Conservation (phyloP, 2,113 vertebrate genomes). For the Gobio gobio region DNA sequence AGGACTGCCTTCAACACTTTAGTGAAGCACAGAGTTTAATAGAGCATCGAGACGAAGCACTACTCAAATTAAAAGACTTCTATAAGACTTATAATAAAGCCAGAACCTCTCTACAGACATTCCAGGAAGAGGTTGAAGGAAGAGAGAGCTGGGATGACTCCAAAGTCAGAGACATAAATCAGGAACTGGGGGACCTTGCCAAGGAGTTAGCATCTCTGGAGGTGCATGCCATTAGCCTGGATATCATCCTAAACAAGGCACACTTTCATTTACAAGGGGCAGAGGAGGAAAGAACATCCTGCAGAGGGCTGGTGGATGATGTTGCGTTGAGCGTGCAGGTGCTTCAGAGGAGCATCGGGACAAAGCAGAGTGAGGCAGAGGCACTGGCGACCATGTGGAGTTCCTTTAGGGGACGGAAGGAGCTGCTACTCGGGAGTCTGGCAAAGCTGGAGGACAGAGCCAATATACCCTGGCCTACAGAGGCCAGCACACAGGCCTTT, state of each 20-base stretch:
- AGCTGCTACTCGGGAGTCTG: slow-evolving; percentile 84
- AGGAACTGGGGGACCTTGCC: slow-evolving; percentile 73
- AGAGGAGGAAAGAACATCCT: slow-evolving; percentile 81
- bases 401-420: slow-evolving; percentile 84
- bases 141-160: slow-evolving; percentile 82
- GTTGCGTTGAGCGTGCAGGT: slow-evolving; percentile 80
- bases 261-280: slow-evolving; percentile 81
- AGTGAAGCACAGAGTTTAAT: slow-evolving; percentile 83
- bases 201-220: slow-evolving; percentile 80
- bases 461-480: slow-evolving; percentile 77
- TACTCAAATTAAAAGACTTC: slow-evolving; percentile 79
- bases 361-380: slow-evolving; percentile 92
- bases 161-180: slow-evolving; percentile 81
- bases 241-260: slow-evolving; percentile 85
- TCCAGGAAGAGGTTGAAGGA: slow-evolving; percentile 82
- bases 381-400: slow-evolving; percentile 79
- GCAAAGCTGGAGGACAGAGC: slow-evolving; percentile 85
- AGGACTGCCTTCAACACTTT: slow-evolving; percentile 87
- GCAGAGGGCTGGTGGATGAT: slow-evolving; percentile 80
- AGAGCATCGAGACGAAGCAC: slow-evolving; percentile 76
- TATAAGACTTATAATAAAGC: slow-evolving; percentile 70
- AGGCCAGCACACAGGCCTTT: slow-evolving; percentile 83
- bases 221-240: slow-evolving; percentile 79
- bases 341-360: slow-evolving; percentile 87
- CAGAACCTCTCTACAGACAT: slow-evolving; percentile 66